Base-by-base conservation (phyloP, 2,797 vertebrate species). In the Craterocephalus amniculus region DNA sequence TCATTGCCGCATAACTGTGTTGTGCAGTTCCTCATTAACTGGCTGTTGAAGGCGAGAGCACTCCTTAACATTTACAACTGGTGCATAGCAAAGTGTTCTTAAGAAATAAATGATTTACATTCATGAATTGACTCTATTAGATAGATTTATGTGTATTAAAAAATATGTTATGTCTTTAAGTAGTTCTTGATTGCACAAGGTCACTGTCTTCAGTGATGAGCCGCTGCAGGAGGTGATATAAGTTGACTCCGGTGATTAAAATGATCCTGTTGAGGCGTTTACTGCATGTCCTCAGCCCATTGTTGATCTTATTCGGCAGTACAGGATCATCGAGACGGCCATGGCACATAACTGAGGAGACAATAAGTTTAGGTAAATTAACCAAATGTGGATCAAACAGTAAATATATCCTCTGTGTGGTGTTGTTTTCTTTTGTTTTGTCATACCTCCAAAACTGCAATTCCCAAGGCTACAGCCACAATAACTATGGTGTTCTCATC, bases 361-460 rank as follows among this genome's bases (percentile, higher is more conserved):
- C 70, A 11, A 70, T 1, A 56, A 7, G 34, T 2, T 10, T 49
- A 3, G 58, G 8, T 1, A 29, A 40, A 38, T 18, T 16, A 40
- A 58, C 27, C n/a, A 24, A 12, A 58, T 20, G 22, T 36, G 14
- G 6, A 5, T 10, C 2, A 24, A 32, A 36, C 3, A 65, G 35
- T 2, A n/a, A 12, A 20, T 6, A 31, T 34, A 63, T 26, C 12
- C 20, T 6, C 16, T 63, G 31, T 4, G 4, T 38, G 4, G 57
- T 57, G 6, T 65, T 20, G 56, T 11, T 1, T 18, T 6, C 32
- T 9, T 9, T 34, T 34, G 32, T 2, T 14, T 38, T 2, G 16
- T 67, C 66, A 0, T 94, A 95, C 95, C 95, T 96, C 94, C 34
- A 96, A 84, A 27, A 31, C 91, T 24, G 92, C 94, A 11, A 96